Percentiles rank a stretch among this genome's conserved stretches.
Conservation (phyloP, 2,797 vertebrate species). For the Lepus townsendii region DNA sequence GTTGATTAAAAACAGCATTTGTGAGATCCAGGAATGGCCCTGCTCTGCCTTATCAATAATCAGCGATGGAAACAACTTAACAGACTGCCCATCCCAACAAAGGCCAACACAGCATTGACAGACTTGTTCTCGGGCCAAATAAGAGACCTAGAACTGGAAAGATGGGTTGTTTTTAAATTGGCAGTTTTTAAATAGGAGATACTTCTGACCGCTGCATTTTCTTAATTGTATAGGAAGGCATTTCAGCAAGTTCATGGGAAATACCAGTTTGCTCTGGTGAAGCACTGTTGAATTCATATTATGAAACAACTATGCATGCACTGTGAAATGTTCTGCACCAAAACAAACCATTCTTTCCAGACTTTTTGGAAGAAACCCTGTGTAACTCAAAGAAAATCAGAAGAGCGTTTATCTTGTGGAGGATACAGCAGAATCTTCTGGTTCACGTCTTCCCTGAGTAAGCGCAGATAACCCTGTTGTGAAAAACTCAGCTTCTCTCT, state of each 20-base stretch:
- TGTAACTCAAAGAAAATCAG: constrained; percentile 46
- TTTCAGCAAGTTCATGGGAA: too few relatives aligned
- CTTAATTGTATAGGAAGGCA: constrained; percentile 30
- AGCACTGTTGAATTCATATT: too few relatives aligned
- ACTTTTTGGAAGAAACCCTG: too few relatives aligned
- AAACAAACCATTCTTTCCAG: too few relatives aligned
- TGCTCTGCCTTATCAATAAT: not conserved
- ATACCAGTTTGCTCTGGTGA: too few relatives aligned
- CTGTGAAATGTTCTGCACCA: too few relatives aligned
- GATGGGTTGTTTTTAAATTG: constrained; percentile 20
- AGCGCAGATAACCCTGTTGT: not conserved
- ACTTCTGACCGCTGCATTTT: constrained; percentile 48
- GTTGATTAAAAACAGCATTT: constrained; percentile 7
- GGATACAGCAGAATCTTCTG: not conserved
- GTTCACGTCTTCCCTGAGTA: not conserved
- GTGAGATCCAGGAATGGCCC: not conserved
- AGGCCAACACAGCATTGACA: not conserved
- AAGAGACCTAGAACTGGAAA: not conserved
- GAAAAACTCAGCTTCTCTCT: not conserved
- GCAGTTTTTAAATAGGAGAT: not conserved
- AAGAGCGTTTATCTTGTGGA: constrained; percentile 26
- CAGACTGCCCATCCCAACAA: not conserved
- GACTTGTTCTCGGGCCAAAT: not conserved
- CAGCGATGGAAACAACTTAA: not conserved
- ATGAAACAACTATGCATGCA: too few relatives aligned